Evolutionary conservation across 2,113 vertebrate genomes (phyloP), one percentile per base, ranked within the genome.

Genomic region (Neodon shergylaensis): DNA sequence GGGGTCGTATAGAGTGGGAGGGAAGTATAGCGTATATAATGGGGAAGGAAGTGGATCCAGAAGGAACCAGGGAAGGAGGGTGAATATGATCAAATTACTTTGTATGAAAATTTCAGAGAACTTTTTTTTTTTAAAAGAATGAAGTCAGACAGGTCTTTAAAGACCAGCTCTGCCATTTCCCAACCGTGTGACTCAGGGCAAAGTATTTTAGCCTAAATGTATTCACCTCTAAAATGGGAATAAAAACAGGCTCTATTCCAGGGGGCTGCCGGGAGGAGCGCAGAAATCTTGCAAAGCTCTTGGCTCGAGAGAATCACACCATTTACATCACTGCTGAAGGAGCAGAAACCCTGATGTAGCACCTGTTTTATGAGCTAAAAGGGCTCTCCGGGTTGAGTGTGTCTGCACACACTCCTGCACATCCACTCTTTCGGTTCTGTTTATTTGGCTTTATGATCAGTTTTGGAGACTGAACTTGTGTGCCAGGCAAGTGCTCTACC

Each of bases 201-300:
- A 92, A 19, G 44, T 61, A 44, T 36, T 83, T 70, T 90, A 88
- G 63, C 31, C 54, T 90, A 85, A 54, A 47, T 79, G 88, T 86
- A 82, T 70, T 90, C 36, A n/a, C 81, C 49, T 88, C 58, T 82
- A 81, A 92, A 52, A 86, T 84, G 58, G 81, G 24, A 84, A 68
- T 82, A 88, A 61, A 88, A 61, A 58, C 39, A 33, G n/a, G 4
- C 11, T 36, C 85, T 42, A 13, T 24, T 28, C n/a, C 54, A 21
- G 33, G 63, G 66, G n/a, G 11, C 68, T 73, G 52, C 84, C 61
- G 10, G 84, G 39, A 93, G 24, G 63, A 74, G 28, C 39, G 31
- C 89, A 72, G 82, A 70, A 54, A 33, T 17, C 68, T 92, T 44
- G 68, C 74, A 90, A 93, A 93, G 44, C 28, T 36, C 65, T 72